Base-by-base conservation (phyloP, 1,140 invertebrate species). In the Heliconius hermathena region DNA sequence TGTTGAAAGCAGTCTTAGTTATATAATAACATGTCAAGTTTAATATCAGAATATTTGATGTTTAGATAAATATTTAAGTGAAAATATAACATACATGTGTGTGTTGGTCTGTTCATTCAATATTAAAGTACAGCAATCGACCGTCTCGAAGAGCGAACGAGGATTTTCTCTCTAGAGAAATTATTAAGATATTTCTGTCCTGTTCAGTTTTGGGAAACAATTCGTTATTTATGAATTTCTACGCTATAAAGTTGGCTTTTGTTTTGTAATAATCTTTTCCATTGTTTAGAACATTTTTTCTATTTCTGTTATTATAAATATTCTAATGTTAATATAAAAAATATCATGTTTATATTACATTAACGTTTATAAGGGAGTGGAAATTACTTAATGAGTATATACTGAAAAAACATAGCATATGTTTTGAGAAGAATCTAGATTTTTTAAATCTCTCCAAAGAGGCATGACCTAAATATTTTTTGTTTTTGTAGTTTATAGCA, bases 41-140 rank as follows among this genome's bases (percentile, higher is more conserved):
- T 2, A 52, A 18, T 18, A 52, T 18, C 49, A 18, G 16, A 52
- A 60, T 57, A 57, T 57, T 57, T n/a, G 8, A 22, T 52, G 18
- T 52, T 57, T 57, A 29, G 2, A 38, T 41, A 60, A 74, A 66
- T 26, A 16, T 46, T 57, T 49, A 60, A 29, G 49, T 33, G 0
- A 18, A 57, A 78, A 29, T 74, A 36, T 74, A 16, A 26, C 8
- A 74, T 49, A 66, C 46, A 22, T 8, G n/a, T 26, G 20, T 46
- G 16, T 33, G 33, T 74, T 29, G 38, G 52, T 73, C 26, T 70
- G 72, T 38, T 74, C 77, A 70, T 78, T 33, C 52, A 78, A 78
- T 78, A 78, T 78, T 78, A 60, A 78, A 38, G 54, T 54, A 73
- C 74, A 18, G 71, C 77, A 78, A 78, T 70, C 75, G 75, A 73